Conservation (phyloP, 2,113 vertebrate genomes). For the Panthera tigris region DNA sequence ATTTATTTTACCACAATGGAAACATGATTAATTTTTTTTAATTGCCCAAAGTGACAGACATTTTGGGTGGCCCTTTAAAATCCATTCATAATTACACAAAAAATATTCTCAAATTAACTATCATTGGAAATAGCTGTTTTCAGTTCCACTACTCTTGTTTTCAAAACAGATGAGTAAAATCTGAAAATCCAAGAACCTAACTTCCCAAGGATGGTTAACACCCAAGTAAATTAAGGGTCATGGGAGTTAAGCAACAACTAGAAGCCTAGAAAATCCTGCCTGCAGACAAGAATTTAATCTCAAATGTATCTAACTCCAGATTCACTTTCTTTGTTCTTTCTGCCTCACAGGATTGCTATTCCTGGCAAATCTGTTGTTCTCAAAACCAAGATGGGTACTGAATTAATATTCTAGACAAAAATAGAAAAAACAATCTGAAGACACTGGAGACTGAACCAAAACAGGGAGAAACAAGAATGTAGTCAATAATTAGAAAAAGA, state of each 20-base stretch:
- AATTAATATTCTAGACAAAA: background rate
- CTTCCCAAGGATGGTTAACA: background rate
- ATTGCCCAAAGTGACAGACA: background rate
- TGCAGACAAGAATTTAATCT: background rate
- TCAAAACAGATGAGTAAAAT: background rate
- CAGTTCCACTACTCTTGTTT: background rate
- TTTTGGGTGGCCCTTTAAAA: background rate
- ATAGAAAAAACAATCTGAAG: background rate
- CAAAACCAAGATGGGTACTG: background rate
- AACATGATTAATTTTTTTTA: background rate
- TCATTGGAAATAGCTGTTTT: background rate
- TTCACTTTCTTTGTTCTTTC: constrained; percentile 20
- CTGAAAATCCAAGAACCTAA: background rate
- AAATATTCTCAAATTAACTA: background rate
- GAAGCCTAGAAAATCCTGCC: constrained; percentile 1
- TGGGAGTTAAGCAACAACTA: background rate
- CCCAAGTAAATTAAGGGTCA: background rate
- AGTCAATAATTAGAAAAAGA: background rate
- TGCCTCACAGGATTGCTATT: background rate
- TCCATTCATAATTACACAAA: background rate
- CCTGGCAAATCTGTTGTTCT: background rate
- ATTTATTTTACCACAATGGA: background rate
- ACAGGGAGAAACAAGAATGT: background rate
- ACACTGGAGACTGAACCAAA: background rate
- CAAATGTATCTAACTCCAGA: background rate